phyloP scores from a whole-genome alignment of 2,113 vertebrate genomes.

The Chunga burmeisteri region DNA sequence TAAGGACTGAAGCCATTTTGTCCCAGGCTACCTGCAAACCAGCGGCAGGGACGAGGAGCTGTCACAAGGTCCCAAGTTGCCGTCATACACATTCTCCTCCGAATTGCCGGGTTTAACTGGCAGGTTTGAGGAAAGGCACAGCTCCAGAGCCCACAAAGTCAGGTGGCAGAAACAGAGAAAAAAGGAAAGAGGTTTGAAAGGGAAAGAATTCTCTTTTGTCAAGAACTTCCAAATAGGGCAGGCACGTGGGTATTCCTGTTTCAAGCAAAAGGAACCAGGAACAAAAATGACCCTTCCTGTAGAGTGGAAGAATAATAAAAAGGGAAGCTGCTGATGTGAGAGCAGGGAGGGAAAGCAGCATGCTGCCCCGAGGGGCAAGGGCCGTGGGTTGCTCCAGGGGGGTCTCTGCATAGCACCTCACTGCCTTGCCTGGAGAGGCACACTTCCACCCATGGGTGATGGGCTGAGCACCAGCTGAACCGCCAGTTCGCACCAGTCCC shows the following conservation, averaged over 20 bases:
- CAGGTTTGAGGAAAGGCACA: background rate
- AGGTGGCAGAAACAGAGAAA: background rate
- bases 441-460: fast-evolving
- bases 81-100: background rate
- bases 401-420: background rate
- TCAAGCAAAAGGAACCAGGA: background rate
- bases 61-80: background rate
- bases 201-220: background rate
- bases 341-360: background rate
- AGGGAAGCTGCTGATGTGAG: background rate
- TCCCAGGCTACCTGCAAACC: background rate
- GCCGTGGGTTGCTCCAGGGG: fast-evolving
- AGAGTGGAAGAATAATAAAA: background rate
- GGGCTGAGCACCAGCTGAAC: background rate
- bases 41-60: background rate
- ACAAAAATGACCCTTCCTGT: background rate
- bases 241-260: background rate
- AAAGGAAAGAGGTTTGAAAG: background rate
- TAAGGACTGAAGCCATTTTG: background rate
- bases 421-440: background rate
- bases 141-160: background rate
- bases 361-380: background rate
- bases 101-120: background rate
- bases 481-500: background rate
- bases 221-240: conserved; percentile 55